Conservation (phyloP, 1,140 invertebrate genomes). For the Solen grandis region DNA sequence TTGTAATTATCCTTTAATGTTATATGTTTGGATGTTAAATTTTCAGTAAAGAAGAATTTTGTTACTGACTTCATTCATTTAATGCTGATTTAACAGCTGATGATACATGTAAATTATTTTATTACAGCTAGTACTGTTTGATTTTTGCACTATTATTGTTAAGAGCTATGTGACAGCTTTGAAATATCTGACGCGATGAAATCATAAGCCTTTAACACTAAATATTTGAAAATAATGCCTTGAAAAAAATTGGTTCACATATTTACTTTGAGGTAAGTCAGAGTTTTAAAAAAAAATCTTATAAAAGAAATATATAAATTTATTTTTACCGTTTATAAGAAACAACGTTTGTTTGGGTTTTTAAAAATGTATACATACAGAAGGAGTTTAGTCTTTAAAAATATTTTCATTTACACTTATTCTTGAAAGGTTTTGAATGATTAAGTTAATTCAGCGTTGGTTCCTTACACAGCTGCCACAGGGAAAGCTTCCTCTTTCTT, state of each 20-base stretch:
- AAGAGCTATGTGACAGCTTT: neutral
- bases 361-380: neutral
- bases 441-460: neutral
- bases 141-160: no score
- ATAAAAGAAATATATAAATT: neutral
- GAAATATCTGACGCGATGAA: neutral
- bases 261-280: neutral
- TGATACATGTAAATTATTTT: no score
- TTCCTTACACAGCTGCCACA: constrained; percentile 6
- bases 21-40: no score
- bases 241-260: neutral
- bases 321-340: neutral
- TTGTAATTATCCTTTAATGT: no score
- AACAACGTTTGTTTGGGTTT: neutral
- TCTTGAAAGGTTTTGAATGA: no score
- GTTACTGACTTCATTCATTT: no score
- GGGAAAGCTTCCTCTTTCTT: constrained; percentile 15
- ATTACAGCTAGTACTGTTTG: no score
- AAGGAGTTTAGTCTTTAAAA: neutral
- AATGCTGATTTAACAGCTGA: no score
- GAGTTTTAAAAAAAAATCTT: neutral
- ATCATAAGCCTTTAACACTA: neutral
- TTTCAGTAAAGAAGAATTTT: no score
- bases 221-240: neutral
- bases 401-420: neutral